Evolutionary conservation across 2,797 vertebrate genomes (phyloP).

Genomic region (Protosalanx chinensis): DNA sequence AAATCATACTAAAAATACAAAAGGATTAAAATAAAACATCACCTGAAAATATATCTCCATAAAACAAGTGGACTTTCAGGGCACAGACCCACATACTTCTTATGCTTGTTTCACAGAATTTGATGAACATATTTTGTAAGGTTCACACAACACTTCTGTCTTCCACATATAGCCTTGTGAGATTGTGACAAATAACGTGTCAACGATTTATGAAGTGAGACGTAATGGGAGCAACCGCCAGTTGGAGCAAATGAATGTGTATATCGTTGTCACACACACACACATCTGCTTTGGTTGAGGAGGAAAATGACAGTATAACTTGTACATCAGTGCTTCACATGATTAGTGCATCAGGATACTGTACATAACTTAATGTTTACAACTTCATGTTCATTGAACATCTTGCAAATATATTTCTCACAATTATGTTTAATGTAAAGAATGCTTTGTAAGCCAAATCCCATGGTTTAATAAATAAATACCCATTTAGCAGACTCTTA

Average conservation of each 20-base stretch:
- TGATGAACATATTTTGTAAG: conserved; percentile 33
- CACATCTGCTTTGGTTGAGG: conserved; percentile 61
- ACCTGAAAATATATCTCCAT: conserved; percentile 10
- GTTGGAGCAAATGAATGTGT: conserved; percentile 68
- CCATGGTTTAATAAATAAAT: background rate
- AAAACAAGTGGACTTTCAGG: conserved; percentile 28
- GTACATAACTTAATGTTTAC: conserved; percentile 4
- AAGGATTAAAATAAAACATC: background rate
- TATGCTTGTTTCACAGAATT: conserved; percentile 34
- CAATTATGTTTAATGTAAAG: conserved; percentile 17
- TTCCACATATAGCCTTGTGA: conserved; percentile 53
- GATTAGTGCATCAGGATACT: background rate
- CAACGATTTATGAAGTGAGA: conserved; percentile 71
- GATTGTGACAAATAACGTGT: conserved; percentile 72
- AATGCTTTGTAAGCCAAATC: conserved; percentile 1
- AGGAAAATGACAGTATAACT: conserved; percentile 50
- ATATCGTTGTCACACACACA: conserved; percentile 62
- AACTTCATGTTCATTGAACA: conserved; percentile 20
- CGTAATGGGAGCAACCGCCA: conserved; percentile 72
- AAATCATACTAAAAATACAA: background rate
- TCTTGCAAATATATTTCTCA: conserved; percentile 13
- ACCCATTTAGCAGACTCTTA: too few species aligned
- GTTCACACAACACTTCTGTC: conserved; percentile 29
- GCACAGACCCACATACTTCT: conserved; percentile 30
- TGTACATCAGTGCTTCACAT: conserved; percentile 33